Evolutionary conservation across 30 jellyfish, hydroid and myxozoan genomes (phyloP), one percentile per base, ranked within the genome.

Genomic region (Hydra vulgaris): DNA sequence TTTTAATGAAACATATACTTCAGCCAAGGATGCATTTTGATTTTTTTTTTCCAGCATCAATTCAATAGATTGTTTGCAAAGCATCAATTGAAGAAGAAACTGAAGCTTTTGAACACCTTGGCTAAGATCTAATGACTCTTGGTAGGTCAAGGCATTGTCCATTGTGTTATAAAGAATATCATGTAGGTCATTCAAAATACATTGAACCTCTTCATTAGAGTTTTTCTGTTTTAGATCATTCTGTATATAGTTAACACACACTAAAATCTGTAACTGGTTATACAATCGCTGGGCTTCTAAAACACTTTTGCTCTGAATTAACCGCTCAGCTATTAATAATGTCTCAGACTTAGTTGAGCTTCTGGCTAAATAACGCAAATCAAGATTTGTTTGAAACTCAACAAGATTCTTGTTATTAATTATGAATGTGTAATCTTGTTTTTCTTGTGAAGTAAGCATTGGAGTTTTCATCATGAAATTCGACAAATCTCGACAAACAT

Each of bases 321-420:
- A 53, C 18, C 85, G 85, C 56, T 78, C 85, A 7, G 85, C 85
- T 17, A 78, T 22, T 61, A 78, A 54, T 74, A 78, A 69, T 74
- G 68, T 27, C 25, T 66, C 54, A 0, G 85, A 78, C 53, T 78
- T 78, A 53, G 76, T 78, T 54, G 61, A 22, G 18, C 67, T 78
- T 1, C 85, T 74, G 68, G 85, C 76, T 18, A 78, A 66, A 61
- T 78, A 78, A 8, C 85, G 76, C 24, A 78, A 78, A 18, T 78
- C 74, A 20, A 78, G 77, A 61, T 78, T 40, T 18, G 0, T 54
- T 25, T 53, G 61, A 69, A 78, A 78, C 8, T 55, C 0, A 23
- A 20, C 17, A 5, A 73, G 55, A n/a, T 23, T 27, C 17, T 22
- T 73, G 21, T 27, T 0, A 27, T 73, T 26, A 5, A 27, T 19